phyloP scores from a whole-genome alignment of 1,140 invertebrate genomes.

The Heterodera schachtii region DNA sequence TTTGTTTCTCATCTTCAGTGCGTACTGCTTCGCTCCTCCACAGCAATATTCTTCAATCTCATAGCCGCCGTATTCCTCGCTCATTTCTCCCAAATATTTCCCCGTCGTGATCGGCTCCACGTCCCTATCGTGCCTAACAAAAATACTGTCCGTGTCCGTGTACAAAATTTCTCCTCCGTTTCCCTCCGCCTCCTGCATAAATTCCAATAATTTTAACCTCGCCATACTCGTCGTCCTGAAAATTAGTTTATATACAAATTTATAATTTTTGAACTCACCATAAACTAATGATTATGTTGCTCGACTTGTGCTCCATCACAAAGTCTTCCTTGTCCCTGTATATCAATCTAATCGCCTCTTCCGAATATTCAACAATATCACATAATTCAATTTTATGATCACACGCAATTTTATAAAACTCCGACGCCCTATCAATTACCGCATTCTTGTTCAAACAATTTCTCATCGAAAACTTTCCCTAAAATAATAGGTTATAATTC shows the following conservation, averaged over 20 bases:
- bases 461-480: conserved; percentile 2
- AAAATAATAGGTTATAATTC: not conserved
- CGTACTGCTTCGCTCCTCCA: conserved; percentile 5
- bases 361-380: not conserved
- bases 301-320: not conserved
- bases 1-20: not conserved
- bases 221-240: not conserved
- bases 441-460: not conserved
- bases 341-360: not conserved
- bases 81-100: not conserved
- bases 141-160: conserved; percentile 6
- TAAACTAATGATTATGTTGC: not conserved
- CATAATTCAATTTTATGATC: not conserved
- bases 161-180: not conserved
- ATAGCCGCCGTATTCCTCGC: conserved; percentile 1
- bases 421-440: not conserved
- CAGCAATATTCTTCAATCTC: conserved; percentile 15
- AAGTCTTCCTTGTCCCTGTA: conserved; percentile 11
- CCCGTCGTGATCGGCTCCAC: conserved; percentile 4
- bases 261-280: not conserved
- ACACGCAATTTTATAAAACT: not conserved
- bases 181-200: not conserved
- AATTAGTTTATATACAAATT: too few species aligned
- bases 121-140: not conserved
- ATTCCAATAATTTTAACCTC: not conserved